Evolutionary conservation across 2,888 invertebrate species (phyloP), one percentile per base, ranked within the genome.

Genomic region (Lordiphosa andalusiaca): DNA sequence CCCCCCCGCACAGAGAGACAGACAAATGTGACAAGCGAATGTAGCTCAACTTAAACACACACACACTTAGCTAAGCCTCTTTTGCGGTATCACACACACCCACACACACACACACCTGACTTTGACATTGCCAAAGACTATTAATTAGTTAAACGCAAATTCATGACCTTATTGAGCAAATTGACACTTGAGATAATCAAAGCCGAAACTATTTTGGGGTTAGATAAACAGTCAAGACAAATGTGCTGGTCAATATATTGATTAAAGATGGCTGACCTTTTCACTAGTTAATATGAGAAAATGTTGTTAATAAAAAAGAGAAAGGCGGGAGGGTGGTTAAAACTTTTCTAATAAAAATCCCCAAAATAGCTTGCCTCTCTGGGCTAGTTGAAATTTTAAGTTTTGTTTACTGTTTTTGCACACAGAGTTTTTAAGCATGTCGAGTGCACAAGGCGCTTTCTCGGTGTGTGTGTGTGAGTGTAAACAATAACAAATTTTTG

Each of bases 131-230:
- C 52, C 55, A 10, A 30, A 30, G 71, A 57, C 82, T 77, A 76
- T 76, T 84, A 81, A 76, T 76, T 76, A 77, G 84, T 55, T 84
- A 73, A 81, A 81, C 76, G 59, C 71, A 71, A 63, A 63, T 74
- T 71, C 75, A 74, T 58, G 75, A 74, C 68, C 71, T 67, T 71
- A 74, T 47, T 35, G 19, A 71, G 67, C 84, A 84, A 76, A 76
- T 76, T 76, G 82, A 84, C 76, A 84, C 76, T 63, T 73, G 82
- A 77, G 76, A 76, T 76, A 76, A 76, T 73, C 76, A 81, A 70
- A 67, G 73, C 50, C 40, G 67, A 63, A 51, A 51, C 67, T 3
- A 9, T 9, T 30, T 30, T 58, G 67, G 58, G 33, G 30, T 30
- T 30, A 30, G 30, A 30, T 30, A 30, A 30, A 30, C 30, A 30